Base-by-base conservation (phyloP, 1,140 invertebrate species). In the Polypedilum vanderplanki region DNA sequence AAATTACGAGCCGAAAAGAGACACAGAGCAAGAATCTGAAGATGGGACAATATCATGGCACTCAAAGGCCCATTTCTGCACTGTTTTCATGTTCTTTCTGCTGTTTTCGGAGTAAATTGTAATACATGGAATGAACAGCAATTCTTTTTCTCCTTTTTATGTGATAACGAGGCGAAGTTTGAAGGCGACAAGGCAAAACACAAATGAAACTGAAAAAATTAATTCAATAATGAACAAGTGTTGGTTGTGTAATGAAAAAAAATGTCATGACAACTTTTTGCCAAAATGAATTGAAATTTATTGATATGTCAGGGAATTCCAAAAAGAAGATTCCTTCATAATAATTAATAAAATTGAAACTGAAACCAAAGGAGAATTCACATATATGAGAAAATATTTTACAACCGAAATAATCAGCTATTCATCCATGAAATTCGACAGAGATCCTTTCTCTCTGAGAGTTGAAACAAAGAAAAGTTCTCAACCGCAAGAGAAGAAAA, bases 191-290 rank as follows among this genome's bases (percentile, higher is more conserved):
- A n/a, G 46, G 46, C 46, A 57, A 57, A n/a, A 57, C 4, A 57
- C 1, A 57, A 57, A 57, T 57, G 10, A 57, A 57, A 57, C n/a
- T 12, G 12, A 57, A 57, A 33, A 33, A 33, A 5, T 57, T 57
- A 57, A 57, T 57, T 57, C 10, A 57, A 57, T 57, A 57, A 57
- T 57, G 46, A 12, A 57, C 46, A 57, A 57, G 46, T 57, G 46
- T 57, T 57, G 46, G 46, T 57, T 57, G n/a, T 57, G 10, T 57
- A 57, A 57, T 57, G 8, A 57, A 57, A 57, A 57, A 57, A 57
- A 57, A 3, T 46, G 41, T 46, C 46, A 57, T 57, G 10, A 57
- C 7, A 57, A 57, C 41, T 46, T 46, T 46, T 46, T 46, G 41
- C 41, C 15, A 46, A 46, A 46, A 46, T 12, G 41, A 46, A 46